Conservation (phyloP, 2,113 vertebrate genomes). For the Bungarus multicinctus region DNA sequence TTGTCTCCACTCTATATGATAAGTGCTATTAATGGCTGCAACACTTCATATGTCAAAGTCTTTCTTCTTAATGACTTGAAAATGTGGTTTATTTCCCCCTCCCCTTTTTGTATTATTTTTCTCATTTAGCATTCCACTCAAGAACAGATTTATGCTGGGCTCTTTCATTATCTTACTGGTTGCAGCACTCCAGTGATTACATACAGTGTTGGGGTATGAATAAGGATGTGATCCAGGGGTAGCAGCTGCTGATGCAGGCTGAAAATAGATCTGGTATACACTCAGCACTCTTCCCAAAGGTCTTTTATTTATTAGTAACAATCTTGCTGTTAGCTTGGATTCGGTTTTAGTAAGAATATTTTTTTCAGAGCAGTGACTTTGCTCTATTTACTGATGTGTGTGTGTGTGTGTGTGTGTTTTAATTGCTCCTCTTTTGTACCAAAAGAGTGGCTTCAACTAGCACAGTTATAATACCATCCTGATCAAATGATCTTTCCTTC, state of each 20-base stretch:
- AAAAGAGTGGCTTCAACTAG: constrained; percentile 67
- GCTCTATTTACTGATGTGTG: constrained; percentile 69
- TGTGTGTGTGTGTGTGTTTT: constrained; percentile 40
- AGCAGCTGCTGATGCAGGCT: constrained; percentile 96
- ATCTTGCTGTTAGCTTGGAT: constrained; percentile 71
- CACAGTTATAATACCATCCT: constrained; percentile 70
- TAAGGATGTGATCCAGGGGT: constrained; percentile 88
- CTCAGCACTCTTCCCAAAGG: constrained; percentile 92
- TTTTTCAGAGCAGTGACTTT: constrained; percentile 76
- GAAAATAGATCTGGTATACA: constrained; percentile 90
- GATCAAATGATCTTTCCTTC: constrained; percentile 17
- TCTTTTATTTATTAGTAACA: constrained; percentile 87
- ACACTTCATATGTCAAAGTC: constrained; percentile 84
- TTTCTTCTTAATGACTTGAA: constrained; percentile 83
- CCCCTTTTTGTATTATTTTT: constrained; percentile 77
- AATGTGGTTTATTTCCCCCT: constrained; percentile 79
- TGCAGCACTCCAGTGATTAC: constrained; percentile 88
- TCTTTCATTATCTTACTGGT: constrained; percentile 86
- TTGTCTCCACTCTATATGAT: constrained; percentile 86
- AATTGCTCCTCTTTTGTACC: constrained; percentile 45
- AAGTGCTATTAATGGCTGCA: constrained; percentile 86
- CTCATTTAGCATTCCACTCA: constrained; percentile 81
- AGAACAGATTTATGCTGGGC: constrained; percentile 79
- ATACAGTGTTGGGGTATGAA: constrained; percentile 85
- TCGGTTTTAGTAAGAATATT: constrained; percentile 78